A percentile compares a stretch with the other conserved stretches of the same genome.
phyloP scores from a whole-genome alignment of 64 coral and sea anemone genomes.

The Astreopora myriophthalma region DNA sequence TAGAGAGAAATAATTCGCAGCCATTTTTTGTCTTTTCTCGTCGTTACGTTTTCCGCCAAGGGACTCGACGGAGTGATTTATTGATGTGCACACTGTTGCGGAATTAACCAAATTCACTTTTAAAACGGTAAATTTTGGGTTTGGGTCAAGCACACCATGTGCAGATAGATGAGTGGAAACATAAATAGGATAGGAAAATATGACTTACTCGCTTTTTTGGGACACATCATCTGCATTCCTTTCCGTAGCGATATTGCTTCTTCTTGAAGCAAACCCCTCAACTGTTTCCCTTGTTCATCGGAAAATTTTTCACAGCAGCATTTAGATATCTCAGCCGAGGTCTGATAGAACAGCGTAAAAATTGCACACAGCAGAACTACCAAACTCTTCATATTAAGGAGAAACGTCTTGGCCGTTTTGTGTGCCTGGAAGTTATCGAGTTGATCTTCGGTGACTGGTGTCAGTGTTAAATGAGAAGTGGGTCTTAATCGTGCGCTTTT shows the following conservation, averaged over 20 bases:
- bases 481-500: neutral
- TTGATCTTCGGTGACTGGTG: neutral
- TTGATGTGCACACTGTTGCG: too few species aligned
- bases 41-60: too few species aligned
- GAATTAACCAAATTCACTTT: too few species aligned
- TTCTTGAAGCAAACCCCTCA: neutral
- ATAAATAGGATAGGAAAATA: neutral
- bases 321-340: neutral
- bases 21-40: too few species aligned
- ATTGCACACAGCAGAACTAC: neutral
- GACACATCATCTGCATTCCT: conserved; percentile 48
- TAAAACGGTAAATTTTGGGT: too few species aligned
- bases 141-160: too few species aligned
- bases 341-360: neutral
- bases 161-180: neutral
- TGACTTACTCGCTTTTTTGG: conserved; percentile 13
- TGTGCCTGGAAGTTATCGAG: neutral
- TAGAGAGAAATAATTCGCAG: too few species aligned
- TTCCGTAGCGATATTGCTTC: neutral
- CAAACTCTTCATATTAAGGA: neutral
- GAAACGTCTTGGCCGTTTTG: neutral
- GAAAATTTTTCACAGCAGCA: conserved; percentile 12
- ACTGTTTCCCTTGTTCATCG: neutral
- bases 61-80: too few species aligned
- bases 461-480: conserved; percentile 6